Conservation (phyloP, 2,797 vertebrate genomes). For the Setipinna tenuifilis region DNA sequence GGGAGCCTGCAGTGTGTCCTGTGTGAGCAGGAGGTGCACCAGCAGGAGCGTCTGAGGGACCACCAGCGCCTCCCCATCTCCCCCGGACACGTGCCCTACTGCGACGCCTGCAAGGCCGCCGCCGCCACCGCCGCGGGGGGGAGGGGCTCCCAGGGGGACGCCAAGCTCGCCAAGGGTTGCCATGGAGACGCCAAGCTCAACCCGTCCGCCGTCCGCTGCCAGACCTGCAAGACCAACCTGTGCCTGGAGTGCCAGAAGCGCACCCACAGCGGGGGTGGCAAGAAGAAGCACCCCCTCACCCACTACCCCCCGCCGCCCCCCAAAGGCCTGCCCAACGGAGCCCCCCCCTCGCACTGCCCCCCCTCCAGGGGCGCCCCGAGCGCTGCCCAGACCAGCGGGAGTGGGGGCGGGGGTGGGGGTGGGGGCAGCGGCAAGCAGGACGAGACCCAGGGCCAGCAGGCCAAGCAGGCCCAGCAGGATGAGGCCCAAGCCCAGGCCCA, state of each 20-base stretch:
- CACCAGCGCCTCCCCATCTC: conserved; percentile 89
- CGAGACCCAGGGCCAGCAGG: no score
- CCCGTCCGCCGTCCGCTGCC: conserved; percentile 89
- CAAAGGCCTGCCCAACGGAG: no score
- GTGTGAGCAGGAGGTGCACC: conserved; percentile 93
- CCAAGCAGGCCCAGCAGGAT: no score
- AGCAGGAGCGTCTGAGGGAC: conserved; percentile 88
- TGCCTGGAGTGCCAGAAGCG: conserved; percentile 96
- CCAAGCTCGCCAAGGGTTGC: conserved; percentile 23
- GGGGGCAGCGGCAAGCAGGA: no score
- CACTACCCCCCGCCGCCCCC: conserved; percentile 75
- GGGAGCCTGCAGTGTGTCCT: conserved; percentile 90
- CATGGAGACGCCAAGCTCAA: conserved; percentile 72
- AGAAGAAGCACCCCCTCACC: conserved; percentile 88
- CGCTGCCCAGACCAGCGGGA: not conserved
- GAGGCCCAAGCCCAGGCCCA: no score
- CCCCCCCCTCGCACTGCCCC: no score
- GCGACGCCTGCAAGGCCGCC: conserved; percentile 84
- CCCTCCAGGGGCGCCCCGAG: conserved; percentile 68
- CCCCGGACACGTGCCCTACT: conserved; percentile 88
- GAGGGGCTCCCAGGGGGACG: not conserved
- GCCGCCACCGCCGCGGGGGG: conserved; percentile 61
- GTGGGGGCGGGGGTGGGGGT: no score
- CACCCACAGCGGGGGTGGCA: conserved; percentile 89
- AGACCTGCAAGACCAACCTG: conserved; percentile 93